Conservation (phyloP, 2,888 invertebrate species). For the Halictus quadricinctus region DNA sequence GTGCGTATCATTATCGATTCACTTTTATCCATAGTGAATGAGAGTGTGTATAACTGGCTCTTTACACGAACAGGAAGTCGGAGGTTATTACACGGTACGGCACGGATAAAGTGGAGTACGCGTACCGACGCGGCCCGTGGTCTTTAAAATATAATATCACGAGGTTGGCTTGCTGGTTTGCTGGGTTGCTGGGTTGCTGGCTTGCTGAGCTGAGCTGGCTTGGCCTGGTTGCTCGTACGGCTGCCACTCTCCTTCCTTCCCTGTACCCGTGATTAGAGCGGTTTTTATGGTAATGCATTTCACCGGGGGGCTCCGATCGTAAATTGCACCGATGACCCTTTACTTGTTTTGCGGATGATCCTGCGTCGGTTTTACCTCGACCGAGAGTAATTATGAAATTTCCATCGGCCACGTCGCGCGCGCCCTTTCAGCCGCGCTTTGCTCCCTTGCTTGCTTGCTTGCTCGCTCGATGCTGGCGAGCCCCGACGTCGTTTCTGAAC, state of each 20-base stretch:
- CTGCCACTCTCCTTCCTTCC: slow-evolving; percentile 17
- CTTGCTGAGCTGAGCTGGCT: background rate
- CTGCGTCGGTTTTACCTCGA: slow-evolving; percentile 51
- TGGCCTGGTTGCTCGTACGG: slow-evolving; percentile 27
- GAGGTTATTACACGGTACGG: slow-evolving; percentile 67
- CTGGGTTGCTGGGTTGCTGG: background rate
- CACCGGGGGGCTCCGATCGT: slow-evolving; percentile 48
- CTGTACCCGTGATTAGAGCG: slow-evolving; percentile 64
- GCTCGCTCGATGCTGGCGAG: background rate
- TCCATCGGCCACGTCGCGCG: slow-evolving; percentile 37
- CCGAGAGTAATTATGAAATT: slow-evolving; percentile 57
- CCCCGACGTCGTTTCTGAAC: slow-evolving; percentile 20
- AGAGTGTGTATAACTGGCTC: slow-evolving; percentile 58
- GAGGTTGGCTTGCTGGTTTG: slow-evolving; percentile 5
- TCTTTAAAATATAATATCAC: slow-evolving; percentile 64
- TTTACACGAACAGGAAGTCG: slow-evolving; percentile 70
- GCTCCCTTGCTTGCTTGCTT: background rate
- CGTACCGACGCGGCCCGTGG: slow-evolving; percentile 40
- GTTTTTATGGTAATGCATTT: slow-evolving; percentile 68
- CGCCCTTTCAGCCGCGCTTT: slow-evolving; percentile 2
- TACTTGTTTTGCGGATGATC: slow-evolving; percentile 62
- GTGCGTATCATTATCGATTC: slow-evolving; percentile 79
- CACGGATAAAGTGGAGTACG: slow-evolving; percentile 64
- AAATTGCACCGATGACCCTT: slow-evolving; percentile 62
- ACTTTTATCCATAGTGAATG: slow-evolving; percentile 71